Evolutionary conservation across 2,888 invertebrate genomes (phyloP).

Genomic region (Seira ritae): DNA sequence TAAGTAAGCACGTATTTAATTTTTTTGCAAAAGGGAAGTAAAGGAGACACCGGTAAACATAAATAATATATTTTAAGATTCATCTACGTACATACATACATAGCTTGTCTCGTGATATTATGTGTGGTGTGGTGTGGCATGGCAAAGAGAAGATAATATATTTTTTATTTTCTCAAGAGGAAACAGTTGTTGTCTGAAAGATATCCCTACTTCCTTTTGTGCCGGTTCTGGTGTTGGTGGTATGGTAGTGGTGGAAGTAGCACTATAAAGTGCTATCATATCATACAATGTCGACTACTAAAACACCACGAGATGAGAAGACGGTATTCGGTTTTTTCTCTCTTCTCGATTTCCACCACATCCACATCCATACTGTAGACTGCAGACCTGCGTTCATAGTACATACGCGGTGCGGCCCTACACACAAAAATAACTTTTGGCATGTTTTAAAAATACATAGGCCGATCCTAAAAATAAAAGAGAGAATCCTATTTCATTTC

Average conservation of each 20-base stretch:
- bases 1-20: slow-evolving; percentile 20
- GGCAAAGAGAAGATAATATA: background rate
- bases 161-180: slow-evolving; percentile 20
- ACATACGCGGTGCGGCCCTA: slow-evolving; percentile 44
- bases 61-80: no score
- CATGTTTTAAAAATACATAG: slow-evolving; percentile 59
- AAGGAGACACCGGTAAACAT: no score
- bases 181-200: slow-evolving; percentile 17
- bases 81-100: no score
- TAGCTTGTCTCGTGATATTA: no score
- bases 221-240: no score
- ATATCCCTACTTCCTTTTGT: slow-evolving; percentile 9
- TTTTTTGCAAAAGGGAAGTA: background rate
- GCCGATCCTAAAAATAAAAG: slow-evolving; percentile 57
- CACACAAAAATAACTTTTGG: slow-evolving; percentile 64
- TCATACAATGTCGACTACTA: background rate
- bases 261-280: no score
- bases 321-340: background rate
- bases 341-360: background rate
- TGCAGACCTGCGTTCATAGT: background rate
- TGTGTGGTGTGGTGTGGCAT: no score
- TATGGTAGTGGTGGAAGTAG: no score
- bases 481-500: no score
- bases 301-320: background rate
- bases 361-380: background rate